A percentile compares a stretch with the other conserved stretches of the same genome.
These are phyloP conservation scores for Rana temporaria DNA, from an alignment of 2,113 vertebrate species.

Conservation along the genomic window DNA sequence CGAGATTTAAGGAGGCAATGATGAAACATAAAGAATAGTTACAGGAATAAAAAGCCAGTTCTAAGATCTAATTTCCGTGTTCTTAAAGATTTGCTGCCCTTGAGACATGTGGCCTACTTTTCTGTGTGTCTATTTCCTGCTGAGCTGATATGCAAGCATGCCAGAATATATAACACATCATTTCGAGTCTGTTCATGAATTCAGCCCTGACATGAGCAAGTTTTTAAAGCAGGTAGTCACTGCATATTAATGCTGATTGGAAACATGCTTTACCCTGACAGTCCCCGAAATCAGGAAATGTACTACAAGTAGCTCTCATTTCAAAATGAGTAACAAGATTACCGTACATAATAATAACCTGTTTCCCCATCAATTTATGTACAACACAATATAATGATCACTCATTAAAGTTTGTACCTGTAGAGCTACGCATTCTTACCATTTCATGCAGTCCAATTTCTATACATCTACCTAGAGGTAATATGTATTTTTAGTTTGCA, in stretches of 20 bases:
- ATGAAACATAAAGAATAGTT: background rate
- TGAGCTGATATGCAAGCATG: conserved; percentile 40
- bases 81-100: conserved; percentile 28
- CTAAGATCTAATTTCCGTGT: background rate
- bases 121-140: conserved; percentile 36
- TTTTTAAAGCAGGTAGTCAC: conserved; percentile 15
- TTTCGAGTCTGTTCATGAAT: conserved; percentile 40
- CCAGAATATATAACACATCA: conserved; percentile 10
- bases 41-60: background rate
- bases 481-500: too few relatives aligned
- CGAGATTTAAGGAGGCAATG: background rate
- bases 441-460: too few relatives aligned
- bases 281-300: background rate
- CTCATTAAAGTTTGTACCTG: too few relatives aligned
- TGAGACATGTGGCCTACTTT: conserved; percentile 47
- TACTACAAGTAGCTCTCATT: background rate
- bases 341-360: background rate
- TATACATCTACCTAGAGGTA: too few relatives aligned
- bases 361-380: background rate
- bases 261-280: background rate
- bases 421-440: too few relatives aligned
- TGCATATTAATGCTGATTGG: background rate
- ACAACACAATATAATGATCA: too few relatives aligned
- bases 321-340: background rate
- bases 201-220: background rate